Conservation (phyloP, 2,888 invertebrate genomes). For the Drosophila barbarae region DNA sequence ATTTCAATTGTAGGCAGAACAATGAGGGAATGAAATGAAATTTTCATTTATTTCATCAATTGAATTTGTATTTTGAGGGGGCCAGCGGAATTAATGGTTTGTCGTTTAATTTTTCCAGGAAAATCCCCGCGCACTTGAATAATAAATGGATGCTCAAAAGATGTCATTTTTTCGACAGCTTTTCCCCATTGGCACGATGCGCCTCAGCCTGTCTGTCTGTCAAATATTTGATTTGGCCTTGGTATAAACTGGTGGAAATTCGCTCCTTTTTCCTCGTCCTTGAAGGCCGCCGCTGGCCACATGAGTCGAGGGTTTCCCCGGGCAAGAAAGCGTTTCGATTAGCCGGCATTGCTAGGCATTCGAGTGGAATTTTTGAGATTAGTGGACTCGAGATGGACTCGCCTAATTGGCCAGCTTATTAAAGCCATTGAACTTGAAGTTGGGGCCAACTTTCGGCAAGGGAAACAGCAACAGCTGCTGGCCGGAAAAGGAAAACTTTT, state of each 20-base stretch:
- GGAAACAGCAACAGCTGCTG: slow-evolving; percentile 40
- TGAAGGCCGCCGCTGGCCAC: slow-evolving; percentile 23
- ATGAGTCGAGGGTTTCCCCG: slow-evolving; percentile 18
- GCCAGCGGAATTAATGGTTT: slow-evolving; percentile 23
- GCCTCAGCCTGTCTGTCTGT: slow-evolving; percentile 8
- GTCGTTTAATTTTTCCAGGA: slow-evolving; percentile 19
- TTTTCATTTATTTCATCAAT: slow-evolving; percentile 31
- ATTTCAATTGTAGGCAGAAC: slow-evolving; percentile 7
- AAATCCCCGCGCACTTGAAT: slow-evolving; percentile 12
- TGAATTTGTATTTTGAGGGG: slow-evolving; percentile 18
- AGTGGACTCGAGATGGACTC: slow-evolving; percentile 32
- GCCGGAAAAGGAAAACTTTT: slow-evolving; percentile 39
- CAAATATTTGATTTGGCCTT: slow-evolving; percentile 45
- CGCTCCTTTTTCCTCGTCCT: slow-evolving; percentile 1
- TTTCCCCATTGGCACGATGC: slow-evolving; percentile 6
- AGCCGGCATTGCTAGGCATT: slow-evolving; percentile 30
- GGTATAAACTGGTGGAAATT: slow-evolving; percentile 19
- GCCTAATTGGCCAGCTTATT: slow-evolving; percentile 41
- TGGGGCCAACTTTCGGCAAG: slow-evolving; percentile 19
- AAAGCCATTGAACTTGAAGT: slow-evolving; percentile 43
- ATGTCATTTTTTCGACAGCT: slow-evolving; percentile 24
- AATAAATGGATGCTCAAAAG: slow-evolving; percentile 16
- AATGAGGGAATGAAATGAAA: slow-evolving; percentile 9
- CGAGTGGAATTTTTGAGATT: slow-evolving; percentile 44
- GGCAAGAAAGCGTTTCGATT: slow-evolving; percentile 29